Evolutionary conservation across 2,888 invertebrate genomes (phyloP).

Genomic region (Nomada fucata): DNA sequence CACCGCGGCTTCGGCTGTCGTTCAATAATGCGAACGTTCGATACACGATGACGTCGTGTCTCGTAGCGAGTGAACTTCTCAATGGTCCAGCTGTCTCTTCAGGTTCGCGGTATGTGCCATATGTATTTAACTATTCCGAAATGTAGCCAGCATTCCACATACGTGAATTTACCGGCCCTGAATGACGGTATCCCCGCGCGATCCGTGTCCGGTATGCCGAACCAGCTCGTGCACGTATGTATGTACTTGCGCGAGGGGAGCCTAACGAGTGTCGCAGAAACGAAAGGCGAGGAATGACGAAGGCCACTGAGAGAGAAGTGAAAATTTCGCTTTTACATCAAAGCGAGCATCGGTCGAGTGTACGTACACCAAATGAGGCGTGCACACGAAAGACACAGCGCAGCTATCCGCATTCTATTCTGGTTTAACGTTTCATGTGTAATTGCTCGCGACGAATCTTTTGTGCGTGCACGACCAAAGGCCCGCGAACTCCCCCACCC

Average conservation of each 20-base stretch:
- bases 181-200: background rate
- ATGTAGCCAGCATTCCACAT: background rate
- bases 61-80: background rate
- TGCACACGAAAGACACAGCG: slow-evolving; percentile 35
- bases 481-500: slow-evolving; percentile 11
- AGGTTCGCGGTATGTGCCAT: background rate
- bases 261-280: slow-evolving; percentile 40
- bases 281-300: slow-evolving; percentile 47
- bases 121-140: background rate
- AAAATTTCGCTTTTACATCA: slow-evolving; percentile 52
- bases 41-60: background rate
- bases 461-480: slow-evolving; percentile 47
- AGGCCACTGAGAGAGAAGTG: slow-evolving; percentile 45
- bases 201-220: slow-evolving; percentile 1
- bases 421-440: slow-evolving; percentile 56
- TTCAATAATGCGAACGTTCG: slow-evolving; percentile 22
- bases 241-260: background rate
- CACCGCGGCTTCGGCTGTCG: slow-evolving; percentile 20
- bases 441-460: slow-evolving; percentile 58
- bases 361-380: slow-evolving; percentile 35
- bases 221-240: background rate
- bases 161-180: background rate
- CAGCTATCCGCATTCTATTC: slow-evolving; percentile 48
- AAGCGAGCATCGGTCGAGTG: slow-evolving; percentile 46
- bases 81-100: background rate